Evolutionary conservation across 2,888 invertebrate species (phyloP).

Genomic region (Troilus luridus): DNA sequence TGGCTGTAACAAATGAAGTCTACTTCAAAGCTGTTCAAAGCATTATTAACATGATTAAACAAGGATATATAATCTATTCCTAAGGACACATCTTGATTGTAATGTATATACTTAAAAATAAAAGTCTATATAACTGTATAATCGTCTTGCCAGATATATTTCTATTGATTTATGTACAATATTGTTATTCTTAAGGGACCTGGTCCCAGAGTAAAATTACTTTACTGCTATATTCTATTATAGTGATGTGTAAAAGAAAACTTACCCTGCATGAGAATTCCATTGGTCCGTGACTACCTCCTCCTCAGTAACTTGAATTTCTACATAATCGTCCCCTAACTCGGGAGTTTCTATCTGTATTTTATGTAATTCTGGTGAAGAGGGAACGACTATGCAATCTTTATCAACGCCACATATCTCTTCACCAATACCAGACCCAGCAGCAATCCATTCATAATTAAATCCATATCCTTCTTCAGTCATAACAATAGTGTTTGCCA

Average conservation of each 20-base stretch:
- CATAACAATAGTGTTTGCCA: conserved; percentile 63
- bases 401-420: conserved; percentile 63
- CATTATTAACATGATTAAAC: neutral
- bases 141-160: no score
- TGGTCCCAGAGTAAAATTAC: no score
- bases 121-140: neutral
- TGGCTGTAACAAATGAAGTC: neutral
- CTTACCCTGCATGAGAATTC: conserved; percentile 70
- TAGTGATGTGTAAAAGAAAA: neutral
- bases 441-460: conserved; percentile 64
- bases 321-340: conserved; percentile 67
- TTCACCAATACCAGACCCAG: conserved; percentile 61
- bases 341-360: conserved; percentile 55
- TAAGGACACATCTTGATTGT: neutral
- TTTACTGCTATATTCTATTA: no score
- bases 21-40: neutral
- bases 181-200: no score
- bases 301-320: conserved; percentile 78
- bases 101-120: neutral
- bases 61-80: neutral
- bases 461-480: conserved; percentile 63
- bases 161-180: no score
- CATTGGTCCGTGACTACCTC: conserved; percentile 88
- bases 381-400: conserved; percentile 62
- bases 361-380: conserved; percentile 60